Evolutionary conservation across 2,888 invertebrate species (phyloP).

Genomic region (Mythimna ferrago): DNA sequence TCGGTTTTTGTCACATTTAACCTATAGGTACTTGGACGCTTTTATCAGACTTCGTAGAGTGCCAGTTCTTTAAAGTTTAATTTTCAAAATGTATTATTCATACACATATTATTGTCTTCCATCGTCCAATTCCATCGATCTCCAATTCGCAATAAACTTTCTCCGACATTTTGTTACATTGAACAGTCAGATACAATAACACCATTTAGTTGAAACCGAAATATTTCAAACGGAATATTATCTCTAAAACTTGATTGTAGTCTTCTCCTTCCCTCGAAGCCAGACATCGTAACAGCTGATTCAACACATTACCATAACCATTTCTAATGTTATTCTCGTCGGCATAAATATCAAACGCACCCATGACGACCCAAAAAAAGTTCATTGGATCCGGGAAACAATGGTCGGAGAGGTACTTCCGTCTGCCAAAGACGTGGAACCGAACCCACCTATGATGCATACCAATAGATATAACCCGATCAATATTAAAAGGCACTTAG

Average conservation of each 20-base stretch:
- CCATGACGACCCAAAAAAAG: slow-evolving; percentile 79
- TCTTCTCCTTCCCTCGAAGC: slow-evolving; percentile 24
- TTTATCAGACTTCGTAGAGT: not conserved
- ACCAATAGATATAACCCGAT: slow-evolving; percentile 72
- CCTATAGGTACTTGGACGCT: not conserved
- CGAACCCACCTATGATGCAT: slow-evolving; percentile 75
- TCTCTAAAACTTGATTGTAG: slow-evolving; percentile 15
- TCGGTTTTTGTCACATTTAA: not conserved
- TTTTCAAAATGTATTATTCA: slow-evolving; percentile 9
- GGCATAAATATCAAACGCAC: slow-evolving; percentile 62
- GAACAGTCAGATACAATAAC: slow-evolving; percentile 26
- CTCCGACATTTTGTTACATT: slow-evolving; percentile 32
- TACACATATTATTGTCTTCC: slow-evolving; percentile 1
- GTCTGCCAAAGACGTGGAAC: slow-evolving; percentile 78
- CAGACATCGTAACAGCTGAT: slow-evolving; percentile 61
- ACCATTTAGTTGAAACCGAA: slow-evolving; percentile 37
- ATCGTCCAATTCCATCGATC: too few relatives aligned
- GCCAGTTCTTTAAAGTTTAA: slow-evolving; percentile 12
- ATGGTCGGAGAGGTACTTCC: slow-evolving; percentile 78
- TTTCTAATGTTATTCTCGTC: slow-evolving; percentile 56
- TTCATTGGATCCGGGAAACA: slow-evolving; percentile 86
- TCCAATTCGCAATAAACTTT: slow-evolving; percentile 47
- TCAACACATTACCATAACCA: slow-evolving; percentile 58
- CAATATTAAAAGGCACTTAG: slow-evolving; percentile 61
- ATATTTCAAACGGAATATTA: slow-evolving; percentile 43